Conservation (phyloP, 2,113 vertebrate species). For the Hymenochirus boettgeri region DNA sequence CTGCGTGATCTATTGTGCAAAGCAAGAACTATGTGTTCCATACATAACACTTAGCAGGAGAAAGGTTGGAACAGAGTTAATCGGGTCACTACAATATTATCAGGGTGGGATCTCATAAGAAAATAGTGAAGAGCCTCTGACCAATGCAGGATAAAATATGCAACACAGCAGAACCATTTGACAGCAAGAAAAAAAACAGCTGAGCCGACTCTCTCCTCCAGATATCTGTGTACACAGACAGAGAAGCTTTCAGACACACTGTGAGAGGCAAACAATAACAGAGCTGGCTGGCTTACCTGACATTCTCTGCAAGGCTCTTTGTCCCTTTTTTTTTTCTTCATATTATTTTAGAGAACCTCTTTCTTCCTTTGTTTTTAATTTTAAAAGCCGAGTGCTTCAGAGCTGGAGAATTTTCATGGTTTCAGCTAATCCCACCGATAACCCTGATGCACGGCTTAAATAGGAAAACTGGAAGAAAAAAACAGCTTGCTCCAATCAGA, state of each 20-base stretch:
- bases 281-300: constrained; percentile 34
- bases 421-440: constrained; percentile 26
- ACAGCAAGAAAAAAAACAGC: constrained; percentile 25
- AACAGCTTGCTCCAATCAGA: constrained; percentile 30
- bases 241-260: background rate
- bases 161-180: constrained; percentile 25
- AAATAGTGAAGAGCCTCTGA: constrained; percentile 10
- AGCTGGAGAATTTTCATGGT: constrained; percentile 33
- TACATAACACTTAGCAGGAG: constrained; percentile 21
- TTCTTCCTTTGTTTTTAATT: constrained; percentile 17
- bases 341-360: constrained; percentile 24
- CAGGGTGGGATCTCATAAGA: constrained; percentile 30
- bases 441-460: constrained; percentile 31
- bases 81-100: constrained; percentile 35
- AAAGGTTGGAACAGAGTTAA: constrained; percentile 34
- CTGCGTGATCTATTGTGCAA: constrained; percentile 22
- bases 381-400: constrained; percentile 28
- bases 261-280: background rate
- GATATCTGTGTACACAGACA: constrained; percentile 10
- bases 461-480: constrained; percentile 22
- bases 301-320: constrained; percentile 35
- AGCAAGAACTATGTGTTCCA: constrained; percentile 13
- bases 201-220: constrained; percentile 6
- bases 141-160: constrained; percentile 17
- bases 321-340: constrained; percentile 39